Percentiles rank a stretch among this genome's conserved stretches.
These are phyloP conservation scores for Notarius lentiginosus DNA, from an alignment of 2,113 vertebrate species.

Conservation along the genomic window DNA sequence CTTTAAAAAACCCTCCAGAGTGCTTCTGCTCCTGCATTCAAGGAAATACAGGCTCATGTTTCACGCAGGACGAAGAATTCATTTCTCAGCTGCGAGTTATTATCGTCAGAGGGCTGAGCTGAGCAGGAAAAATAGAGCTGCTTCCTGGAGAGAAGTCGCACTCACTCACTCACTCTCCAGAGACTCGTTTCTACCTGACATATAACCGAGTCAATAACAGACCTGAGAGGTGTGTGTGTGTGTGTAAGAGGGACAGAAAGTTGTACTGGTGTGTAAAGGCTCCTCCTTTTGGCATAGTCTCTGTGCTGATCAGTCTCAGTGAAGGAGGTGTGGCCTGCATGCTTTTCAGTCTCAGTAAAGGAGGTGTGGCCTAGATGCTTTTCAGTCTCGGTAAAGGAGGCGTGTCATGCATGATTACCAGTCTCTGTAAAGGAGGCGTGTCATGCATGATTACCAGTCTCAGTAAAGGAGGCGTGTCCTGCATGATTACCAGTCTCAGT, in stretches of 20 bases:
- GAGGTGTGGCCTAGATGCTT: neutral
- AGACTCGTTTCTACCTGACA: slow-evolving; percentile 3
- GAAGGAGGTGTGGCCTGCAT: neutral
- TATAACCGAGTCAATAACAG: slow-evolving; percentile 15
- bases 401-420: neutral
- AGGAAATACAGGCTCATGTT: neutral
- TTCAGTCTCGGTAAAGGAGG: neutral
- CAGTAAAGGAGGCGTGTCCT: neutral
- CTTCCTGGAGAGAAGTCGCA: neutral
- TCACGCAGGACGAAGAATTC: neutral
- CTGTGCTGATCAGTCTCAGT: neutral
- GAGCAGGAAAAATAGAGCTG: slow-evolving; percentile 3
- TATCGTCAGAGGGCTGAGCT: neutral
- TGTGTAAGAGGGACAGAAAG: neutral
- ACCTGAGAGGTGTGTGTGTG: slow-evolving; percentile 14
- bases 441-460: neutral
- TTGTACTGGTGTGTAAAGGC: neutral
- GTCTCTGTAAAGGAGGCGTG: neutral
- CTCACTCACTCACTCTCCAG: neutral
- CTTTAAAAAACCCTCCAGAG: neutral
- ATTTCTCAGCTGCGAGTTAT: neutral
- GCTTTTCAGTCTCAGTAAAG: neutral
- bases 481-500: neutral
- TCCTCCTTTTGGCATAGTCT: neutral
- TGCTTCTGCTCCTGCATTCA: neutral